A percentile compares a stretch with the other conserved stretches of the same genome.
Conservation (phyloP, 2,888 invertebrate genomes). For the Seira musarum region DNA sequence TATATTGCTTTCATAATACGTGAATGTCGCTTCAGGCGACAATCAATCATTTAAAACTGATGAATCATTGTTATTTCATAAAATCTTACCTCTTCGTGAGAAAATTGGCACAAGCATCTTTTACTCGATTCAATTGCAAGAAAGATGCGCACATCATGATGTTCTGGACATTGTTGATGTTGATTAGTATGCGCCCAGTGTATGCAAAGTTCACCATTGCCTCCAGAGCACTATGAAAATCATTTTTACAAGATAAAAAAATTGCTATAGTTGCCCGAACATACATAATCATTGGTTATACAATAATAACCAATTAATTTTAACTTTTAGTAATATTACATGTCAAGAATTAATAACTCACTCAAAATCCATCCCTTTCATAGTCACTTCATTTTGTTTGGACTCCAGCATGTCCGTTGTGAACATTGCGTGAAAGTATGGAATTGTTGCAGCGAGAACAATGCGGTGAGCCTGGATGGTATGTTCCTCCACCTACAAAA, state of each 20-base stretch:
- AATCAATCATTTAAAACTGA: too few species aligned
- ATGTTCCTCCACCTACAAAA: slow-evolving; percentile 81
- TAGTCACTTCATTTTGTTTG: slow-evolving; percentile 84
- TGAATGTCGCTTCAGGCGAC: too few species aligned
- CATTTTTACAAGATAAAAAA: not conserved
- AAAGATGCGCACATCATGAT: slow-evolving; percentile 89
- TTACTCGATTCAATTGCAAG: slow-evolving; percentile 83
- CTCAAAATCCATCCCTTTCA: slow-evolving; percentile 86
- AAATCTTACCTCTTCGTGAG: slow-evolving; percentile 79
- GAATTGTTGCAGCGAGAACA: slow-evolving; percentile 88
- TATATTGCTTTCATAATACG: not conserved
- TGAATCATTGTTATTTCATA: too few species aligned
- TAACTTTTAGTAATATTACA: too few species aligned
- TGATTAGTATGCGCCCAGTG: slow-evolving; percentile 83
- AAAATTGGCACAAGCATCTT: slow-evolving; percentile 88
- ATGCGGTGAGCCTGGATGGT: slow-evolving; percentile 87
- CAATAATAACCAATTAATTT: too few species aligned
- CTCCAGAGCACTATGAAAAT: slow-evolving; percentile 80
- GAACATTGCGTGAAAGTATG: slow-evolving; percentile 94
- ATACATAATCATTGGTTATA: too few species aligned
- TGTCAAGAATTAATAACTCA: slow-evolving; percentile 72
- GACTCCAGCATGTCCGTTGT: slow-evolving; percentile 90
- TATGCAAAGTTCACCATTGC: slow-evolving; percentile 89
- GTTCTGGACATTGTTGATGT: slow-evolving; percentile 86
- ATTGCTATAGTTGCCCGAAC: too few species aligned